Base-by-base conservation (phyloP, 2,888 invertebrate genomes). In the Heliconius charithonia region DNA sequence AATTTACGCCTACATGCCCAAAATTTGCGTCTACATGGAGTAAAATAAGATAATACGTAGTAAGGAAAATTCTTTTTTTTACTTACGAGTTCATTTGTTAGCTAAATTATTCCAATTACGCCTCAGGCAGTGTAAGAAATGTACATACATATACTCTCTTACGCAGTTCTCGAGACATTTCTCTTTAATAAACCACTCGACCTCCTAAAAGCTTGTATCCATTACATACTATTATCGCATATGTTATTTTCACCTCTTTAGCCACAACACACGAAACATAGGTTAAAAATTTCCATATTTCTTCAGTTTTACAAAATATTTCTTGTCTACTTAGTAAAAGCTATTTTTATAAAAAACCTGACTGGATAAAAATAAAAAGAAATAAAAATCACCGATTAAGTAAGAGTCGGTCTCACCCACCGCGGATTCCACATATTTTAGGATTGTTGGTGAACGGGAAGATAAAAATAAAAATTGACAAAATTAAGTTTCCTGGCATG, bases 31-130 rank as follows among this genome's bases (percentile, higher is more conserved):
- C n/a, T n/a, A 32, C 32, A 32, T 6, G 7, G 32, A 32, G 7
- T 32, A 32, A 9, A 32, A 32, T 32, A 32, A 32, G n/a, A 72
- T 32, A 72, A 69, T 41, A 72, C 25, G 37, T n/a, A 32, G 59
- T 9, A 72, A 59, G 4, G 12, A 56, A 59, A 72, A 59, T 37
- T 72, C 59, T 37, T 72, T 32, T 37, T n/a, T 16, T 19, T n/a
- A n/a, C 72, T 59, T 71, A 37, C 16, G 37, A 72, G 59, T 59
- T 32, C 72, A 72, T 72, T 10, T 71, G 71, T 32, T n/a, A 71
- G 51, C 71, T 56, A n/a, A 56, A 71, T 71, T 71, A 71, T 71
- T 56, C 56, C 71, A 71, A 71, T 56, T 56, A 71, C 71, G 32
- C 56, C 72, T n/a, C 22, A 72, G 32, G 59, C 32, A 59, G 29